Conservation (phyloP, 2,797 vertebrate species). For the Premnoplex brunnescens region DNA sequence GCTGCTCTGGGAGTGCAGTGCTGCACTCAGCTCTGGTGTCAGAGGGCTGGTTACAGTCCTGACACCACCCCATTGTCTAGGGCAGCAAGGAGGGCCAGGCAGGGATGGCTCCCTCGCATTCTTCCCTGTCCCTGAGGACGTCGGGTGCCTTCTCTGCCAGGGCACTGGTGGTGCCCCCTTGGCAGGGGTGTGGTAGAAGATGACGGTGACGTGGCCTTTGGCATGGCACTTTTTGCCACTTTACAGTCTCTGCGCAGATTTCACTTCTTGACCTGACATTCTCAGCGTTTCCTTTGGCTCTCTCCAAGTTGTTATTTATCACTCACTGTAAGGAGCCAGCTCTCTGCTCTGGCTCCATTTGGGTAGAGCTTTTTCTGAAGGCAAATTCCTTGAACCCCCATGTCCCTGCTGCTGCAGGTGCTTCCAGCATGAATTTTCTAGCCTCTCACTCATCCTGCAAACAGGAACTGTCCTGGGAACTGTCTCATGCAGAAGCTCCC, state of each 20-base stretch:
- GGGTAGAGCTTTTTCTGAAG: not conserved
- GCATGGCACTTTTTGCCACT: not conserved
- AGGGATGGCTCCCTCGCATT: not conserved
- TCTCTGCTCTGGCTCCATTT: not conserved
- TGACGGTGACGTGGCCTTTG: not conserved
- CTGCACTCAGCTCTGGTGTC: not conserved
- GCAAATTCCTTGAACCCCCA: not conserved
- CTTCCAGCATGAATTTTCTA: not conserved
- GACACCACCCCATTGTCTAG: fast-evolving
- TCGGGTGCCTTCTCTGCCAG: fast-evolving
- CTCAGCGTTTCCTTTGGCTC: not conserved
- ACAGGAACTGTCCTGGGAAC: not conserved
- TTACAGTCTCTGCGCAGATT: not conserved
- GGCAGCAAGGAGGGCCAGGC: not conserved
- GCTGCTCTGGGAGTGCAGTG: not conserved
- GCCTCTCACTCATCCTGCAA: not conserved
- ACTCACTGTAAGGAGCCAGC: not conserved
- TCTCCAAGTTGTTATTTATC: conserved; percentile 9
- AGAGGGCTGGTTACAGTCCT: not conserved
- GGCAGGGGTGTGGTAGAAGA: not conserved
- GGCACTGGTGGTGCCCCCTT: fast-evolving
- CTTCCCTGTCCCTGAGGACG: fast-evolving
- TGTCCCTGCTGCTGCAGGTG: not conserved
- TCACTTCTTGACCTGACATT: not conserved
- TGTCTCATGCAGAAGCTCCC: not conserved